A percentile compares a stretch with the other conserved stretches of the same genome.
These are phyloP conservation scores for Antheraea assamensis DNA, from an alignment of 2,888 invertebrate species.

Conservation along the genomic window DNA sequence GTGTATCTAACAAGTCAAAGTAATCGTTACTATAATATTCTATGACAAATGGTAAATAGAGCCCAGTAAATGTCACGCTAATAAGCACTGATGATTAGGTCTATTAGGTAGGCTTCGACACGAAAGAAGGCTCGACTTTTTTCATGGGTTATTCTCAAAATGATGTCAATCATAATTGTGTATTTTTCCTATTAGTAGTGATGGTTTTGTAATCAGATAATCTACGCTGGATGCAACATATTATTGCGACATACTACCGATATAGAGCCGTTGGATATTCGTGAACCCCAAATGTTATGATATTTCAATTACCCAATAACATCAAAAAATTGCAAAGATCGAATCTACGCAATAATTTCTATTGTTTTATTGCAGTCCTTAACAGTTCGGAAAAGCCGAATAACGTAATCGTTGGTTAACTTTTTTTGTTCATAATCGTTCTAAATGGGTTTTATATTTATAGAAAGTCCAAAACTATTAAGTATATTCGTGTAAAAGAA, in stretches of 20 bases:
- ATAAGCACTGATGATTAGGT: too few relatives aligned
- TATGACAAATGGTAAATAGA: neutral
- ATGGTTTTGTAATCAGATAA: neutral
- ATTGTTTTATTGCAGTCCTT: neutral
- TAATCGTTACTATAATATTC: neutral
- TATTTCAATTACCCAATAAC: neutral
- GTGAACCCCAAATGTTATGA: neutral
- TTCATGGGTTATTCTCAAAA: neutral
- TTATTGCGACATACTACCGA: neutral
- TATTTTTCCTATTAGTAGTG: neutral
- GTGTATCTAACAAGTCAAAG: neutral
- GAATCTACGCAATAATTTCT: neutral
- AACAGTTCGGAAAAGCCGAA: neutral
- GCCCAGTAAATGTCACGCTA: neutral
- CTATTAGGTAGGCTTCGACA: neutral
- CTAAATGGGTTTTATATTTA: neutral
- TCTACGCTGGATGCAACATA: neutral
- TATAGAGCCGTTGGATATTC: neutral
- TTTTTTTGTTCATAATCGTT: neutral
- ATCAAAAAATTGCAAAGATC: neutral
- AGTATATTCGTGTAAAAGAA: neutral
- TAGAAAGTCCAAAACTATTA: neutral
- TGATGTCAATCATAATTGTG: neutral
- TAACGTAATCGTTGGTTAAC: neutral
- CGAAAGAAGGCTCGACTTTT: neutral